Conservation (phyloP, 1,140 invertebrate species). For the Notospermus geniculatus region DNA sequence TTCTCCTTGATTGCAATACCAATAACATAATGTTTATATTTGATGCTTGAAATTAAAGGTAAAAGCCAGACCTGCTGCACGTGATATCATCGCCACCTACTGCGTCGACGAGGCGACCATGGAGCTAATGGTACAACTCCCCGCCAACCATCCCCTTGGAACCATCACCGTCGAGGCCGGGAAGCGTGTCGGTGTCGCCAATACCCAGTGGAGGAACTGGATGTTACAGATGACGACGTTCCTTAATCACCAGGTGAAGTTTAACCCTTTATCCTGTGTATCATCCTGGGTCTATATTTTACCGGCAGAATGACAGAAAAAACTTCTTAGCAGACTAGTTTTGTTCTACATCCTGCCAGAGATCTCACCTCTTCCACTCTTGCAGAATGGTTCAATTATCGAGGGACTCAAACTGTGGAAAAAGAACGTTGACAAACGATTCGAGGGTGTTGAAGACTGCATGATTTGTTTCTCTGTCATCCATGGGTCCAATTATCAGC, state of each 20-base stretch:
- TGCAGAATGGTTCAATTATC: constrained; percentile 79
- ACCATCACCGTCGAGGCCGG: constrained; percentile 69
- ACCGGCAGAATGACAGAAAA: too few relatives aligned
- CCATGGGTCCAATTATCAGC: constrained; percentile 78
- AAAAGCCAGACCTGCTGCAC: constrained; percentile 66
- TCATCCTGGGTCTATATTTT: too few relatives aligned
- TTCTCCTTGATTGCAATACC: too few relatives aligned
- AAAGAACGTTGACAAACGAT: constrained; percentile 82
- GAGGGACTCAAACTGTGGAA: constrained; percentile 87
- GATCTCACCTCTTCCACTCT: constrained; percentile 23
- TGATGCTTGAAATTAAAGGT: constrained; percentile 63
- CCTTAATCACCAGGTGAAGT: constrained; percentile 71
- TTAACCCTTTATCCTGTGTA: too few relatives aligned
- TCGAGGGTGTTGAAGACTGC: constrained; percentile 89
- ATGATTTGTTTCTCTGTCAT: constrained; percentile 90
- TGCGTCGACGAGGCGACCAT: constrained; percentile 77
- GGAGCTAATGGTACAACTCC: constrained; percentile 74
- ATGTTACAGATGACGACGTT: constrained; percentile 78
- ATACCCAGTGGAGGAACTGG: constrained; percentile 70
- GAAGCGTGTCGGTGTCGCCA: constrained; percentile 62
- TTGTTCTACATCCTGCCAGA: too few relatives aligned
- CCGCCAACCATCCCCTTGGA: constrained; percentile 77
- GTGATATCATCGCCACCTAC: constrained; percentile 78
- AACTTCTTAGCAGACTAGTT: too few relatives aligned
- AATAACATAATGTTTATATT: too few relatives aligned